Conservation (phyloP, 2,113 vertebrate genomes). For the Nymphicus hollandicus region DNA sequence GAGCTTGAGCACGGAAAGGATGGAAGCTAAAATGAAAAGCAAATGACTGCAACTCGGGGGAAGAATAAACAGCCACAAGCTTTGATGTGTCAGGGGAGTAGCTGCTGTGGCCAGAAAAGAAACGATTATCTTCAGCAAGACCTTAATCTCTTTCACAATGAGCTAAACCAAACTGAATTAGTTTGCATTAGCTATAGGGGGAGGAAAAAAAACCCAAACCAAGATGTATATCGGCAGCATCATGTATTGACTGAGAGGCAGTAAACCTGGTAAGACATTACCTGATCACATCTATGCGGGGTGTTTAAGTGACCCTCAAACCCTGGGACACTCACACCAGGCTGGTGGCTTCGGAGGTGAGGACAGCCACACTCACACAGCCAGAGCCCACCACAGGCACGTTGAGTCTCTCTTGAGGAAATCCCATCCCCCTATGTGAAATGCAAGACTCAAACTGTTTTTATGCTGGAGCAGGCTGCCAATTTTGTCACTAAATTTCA, state of each 20-base stretch:
- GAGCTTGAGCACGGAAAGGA: accelerated
- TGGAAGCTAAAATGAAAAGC: background rate
- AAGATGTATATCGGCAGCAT: background rate
- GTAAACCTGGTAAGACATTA: background rate
- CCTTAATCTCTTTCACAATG: background rate
- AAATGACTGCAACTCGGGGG: accelerated
- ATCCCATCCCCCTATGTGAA: conserved; percentile 62
- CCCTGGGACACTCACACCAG: background rate
- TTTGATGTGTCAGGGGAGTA: background rate
- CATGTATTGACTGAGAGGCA: accelerated
- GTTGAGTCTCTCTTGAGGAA: conserved; percentile 54
- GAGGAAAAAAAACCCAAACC: background rate
- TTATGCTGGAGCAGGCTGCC: conserved; percentile 67
- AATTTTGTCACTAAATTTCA: conserved; percentile 75
- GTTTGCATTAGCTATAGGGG: background rate
- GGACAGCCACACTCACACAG: background rate
- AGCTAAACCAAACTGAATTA: background rate
- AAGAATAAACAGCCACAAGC: background rate
- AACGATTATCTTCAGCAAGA: too few relatives aligned
- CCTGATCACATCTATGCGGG: accelerated
- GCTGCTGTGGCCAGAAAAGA: background rate
- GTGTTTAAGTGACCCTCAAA: background rate
- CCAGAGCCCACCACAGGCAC: background rate
- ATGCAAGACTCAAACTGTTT: conserved; percentile 61
- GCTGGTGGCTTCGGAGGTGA: background rate